Evolutionary conservation across 2,888 invertebrate genomes (phyloP).

Genomic region (Siphonodentalium dalli): DNA sequence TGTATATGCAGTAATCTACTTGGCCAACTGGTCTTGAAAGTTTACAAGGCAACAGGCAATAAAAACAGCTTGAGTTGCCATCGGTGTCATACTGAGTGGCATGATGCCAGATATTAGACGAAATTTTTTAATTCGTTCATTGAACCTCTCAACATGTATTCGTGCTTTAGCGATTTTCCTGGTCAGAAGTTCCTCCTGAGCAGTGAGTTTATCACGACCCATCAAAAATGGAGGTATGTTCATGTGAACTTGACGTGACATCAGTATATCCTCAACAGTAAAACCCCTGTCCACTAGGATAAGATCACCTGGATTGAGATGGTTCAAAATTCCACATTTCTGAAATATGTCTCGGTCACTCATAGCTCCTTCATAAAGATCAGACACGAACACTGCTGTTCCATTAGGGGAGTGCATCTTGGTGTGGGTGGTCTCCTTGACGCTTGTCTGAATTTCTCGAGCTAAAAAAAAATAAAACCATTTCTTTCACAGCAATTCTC

Average conservation of each 20-base stretch:
- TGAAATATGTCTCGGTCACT: slow-evolving; percentile 11
- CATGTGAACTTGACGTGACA: neutral
- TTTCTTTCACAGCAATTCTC: too few species aligned
- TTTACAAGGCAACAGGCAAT: too few species aligned
- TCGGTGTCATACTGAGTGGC: too few species aligned
- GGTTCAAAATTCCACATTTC: slow-evolving; percentile 5
- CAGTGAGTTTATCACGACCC: slow-evolving; percentile 5
- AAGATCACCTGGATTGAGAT: slow-evolving; percentile 7
- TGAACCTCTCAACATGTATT: slow-evolving; percentile 12
- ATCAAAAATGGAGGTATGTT: slow-evolving; percentile 12
- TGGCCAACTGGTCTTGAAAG: too few species aligned
- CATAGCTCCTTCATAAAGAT: neutral
- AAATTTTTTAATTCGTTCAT: slow-evolving; percentile 17
- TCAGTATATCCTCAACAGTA: slow-evolving; percentile 4
- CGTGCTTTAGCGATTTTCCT: slow-evolving; percentile 16
- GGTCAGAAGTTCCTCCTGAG: slow-evolving; percentile 14
- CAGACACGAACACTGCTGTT: neutral
- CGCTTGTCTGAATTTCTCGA: too few species aligned
- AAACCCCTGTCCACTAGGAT: slow-evolving; percentile 3
- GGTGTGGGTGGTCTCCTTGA: too few species aligned
- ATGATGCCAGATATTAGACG: slow-evolving; percentile 1
- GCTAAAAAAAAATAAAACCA: too few species aligned
- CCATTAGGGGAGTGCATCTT: slow-evolving; percentile 7
- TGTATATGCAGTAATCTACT: too few species aligned
- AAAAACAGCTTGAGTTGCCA: too few species aligned